phyloP scores from a whole-genome alignment of 1,140 invertebrate genomes.

The Cydia amplana region DNA sequence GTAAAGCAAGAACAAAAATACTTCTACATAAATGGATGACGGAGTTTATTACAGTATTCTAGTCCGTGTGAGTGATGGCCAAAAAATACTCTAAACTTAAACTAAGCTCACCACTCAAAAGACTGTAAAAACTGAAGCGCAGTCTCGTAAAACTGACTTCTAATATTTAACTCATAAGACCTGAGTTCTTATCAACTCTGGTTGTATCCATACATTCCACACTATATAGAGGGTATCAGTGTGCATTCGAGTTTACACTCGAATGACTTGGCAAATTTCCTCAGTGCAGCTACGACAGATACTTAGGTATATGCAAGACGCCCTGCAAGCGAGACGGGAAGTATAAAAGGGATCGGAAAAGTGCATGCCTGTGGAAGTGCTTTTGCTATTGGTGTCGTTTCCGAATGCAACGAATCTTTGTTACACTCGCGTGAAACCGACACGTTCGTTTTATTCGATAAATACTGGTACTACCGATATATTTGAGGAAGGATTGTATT shows the following conservation, averaged over 20 bases:
- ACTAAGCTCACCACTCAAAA: too few relatives aligned
- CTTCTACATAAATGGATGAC: too few relatives aligned
- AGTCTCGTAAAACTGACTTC: too few relatives aligned
- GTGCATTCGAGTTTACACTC: slow-evolving; percentile 50
- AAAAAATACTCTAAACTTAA: too few relatives aligned
- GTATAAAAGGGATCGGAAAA: slow-evolving; percentile 58
- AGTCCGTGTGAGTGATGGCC: too few relatives aligned
- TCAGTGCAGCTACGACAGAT: slow-evolving; percentile 51
- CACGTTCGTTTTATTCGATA: slow-evolving; percentile 39
- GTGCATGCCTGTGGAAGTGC: slow-evolving; percentile 56
- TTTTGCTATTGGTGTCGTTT: slow-evolving; percentile 61
- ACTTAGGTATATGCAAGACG: slow-evolving; percentile 46
- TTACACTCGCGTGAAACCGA: slow-evolving; percentile 32
- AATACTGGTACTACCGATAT: slow-evolving; percentile 1
- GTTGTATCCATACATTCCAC: neutral
- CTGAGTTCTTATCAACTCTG: neutral
- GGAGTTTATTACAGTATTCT: too few relatives aligned
- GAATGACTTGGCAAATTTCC: slow-evolving; percentile 64
- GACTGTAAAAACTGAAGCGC: too few relatives aligned
- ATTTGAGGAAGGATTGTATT: neutral
- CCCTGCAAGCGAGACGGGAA: slow-evolving; percentile 46
- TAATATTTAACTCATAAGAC: too few relatives aligned
- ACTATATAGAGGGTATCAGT: slow-evolving; percentile 39
- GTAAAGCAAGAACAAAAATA: too few relatives aligned
- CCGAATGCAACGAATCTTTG: slow-evolving; percentile 48